These are phyloP conservation scores for Phaenicophaeus curvirostris DNA, from an alignment of 2,797 vertebrate genomes.

Conservation along the genomic window DNA sequence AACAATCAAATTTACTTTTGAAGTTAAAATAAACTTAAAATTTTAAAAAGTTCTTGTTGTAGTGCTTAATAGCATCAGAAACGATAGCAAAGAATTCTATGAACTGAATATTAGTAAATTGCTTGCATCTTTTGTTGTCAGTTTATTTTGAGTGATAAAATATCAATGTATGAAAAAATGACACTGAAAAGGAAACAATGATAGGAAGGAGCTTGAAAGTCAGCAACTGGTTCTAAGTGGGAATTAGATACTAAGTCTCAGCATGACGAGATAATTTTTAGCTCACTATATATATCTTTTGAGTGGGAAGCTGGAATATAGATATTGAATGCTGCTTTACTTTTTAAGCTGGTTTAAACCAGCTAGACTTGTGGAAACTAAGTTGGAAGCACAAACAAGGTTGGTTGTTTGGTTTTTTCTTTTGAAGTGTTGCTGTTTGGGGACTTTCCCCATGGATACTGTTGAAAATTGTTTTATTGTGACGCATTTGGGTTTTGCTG, in stretches of 20 bases:
- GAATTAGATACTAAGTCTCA: constrained; percentile 62
- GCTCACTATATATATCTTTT: constrained; percentile 70
- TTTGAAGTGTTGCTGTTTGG: constrained; percentile 15
- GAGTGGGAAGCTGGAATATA: constrained; percentile 70
- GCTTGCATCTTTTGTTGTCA: not conserved
- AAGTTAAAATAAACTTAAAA: not conserved
- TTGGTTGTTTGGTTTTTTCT: not conserved
- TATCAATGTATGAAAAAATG: not conserved
- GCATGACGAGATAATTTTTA: constrained; percentile 64
- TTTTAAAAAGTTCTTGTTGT: not conserved
- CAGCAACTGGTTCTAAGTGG: constrained; percentile 54
- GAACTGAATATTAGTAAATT: not conserved
- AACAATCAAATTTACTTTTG: not conserved
- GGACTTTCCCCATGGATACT: not conserved
- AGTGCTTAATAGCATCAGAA: not conserved
- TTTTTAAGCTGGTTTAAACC: constrained; percentile 38
- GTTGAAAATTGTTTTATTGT: constrained; percentile 45
- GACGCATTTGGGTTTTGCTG: constrained; percentile 12
- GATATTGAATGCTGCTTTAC: constrained; percentile 49
- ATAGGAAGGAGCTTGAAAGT: constrained; percentile 30
- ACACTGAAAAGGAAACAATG: constrained; percentile 34
- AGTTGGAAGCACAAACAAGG: constrained; percentile 55
- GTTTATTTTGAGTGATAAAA: not conserved
- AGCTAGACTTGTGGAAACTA: constrained; percentile 11
- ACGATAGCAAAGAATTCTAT: not conserved